Percentiles rank a stretch among this genome's conserved stretches.
Conservation (phyloP, 2,888 invertebrate species). For the Troglohyphantes excavatus region DNA sequence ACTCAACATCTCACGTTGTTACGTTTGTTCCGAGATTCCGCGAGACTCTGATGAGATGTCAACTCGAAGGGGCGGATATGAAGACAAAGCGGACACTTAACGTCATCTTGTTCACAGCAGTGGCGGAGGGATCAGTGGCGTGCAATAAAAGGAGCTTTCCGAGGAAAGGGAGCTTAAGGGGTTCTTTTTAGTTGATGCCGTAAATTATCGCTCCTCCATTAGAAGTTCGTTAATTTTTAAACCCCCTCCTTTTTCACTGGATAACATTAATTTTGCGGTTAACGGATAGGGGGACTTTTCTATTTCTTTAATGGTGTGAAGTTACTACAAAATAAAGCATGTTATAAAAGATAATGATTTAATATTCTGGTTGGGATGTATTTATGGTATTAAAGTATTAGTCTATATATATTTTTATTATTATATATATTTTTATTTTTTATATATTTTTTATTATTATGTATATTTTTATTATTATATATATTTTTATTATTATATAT, state of each 20-base stretch:
- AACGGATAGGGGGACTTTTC: not conserved
- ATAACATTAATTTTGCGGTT: slow-evolving; percentile 6
- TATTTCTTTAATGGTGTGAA: not conserved
- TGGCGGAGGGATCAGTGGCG: slow-evolving; percentile 32
- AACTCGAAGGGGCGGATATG: slow-evolving; percentile 20
- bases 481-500: no score
- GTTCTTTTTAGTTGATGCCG: slow-evolving; percentile 52
- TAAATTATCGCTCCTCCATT: slow-evolving; percentile 69
- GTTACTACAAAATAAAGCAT: no score
- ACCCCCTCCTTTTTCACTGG: not conserved
- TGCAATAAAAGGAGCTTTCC: slow-evolving; percentile 67
- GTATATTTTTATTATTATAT: no score
- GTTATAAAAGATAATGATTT: no score
- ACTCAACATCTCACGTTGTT: not conserved
- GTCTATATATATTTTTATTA: no score
- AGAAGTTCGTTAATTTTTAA: slow-evolving; percentile 74
- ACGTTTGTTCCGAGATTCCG: not conserved
- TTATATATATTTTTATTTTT: no score
- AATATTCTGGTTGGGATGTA: no score
- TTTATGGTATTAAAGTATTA: no score
- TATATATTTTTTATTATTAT: no score
- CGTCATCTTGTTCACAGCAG: slow-evolving; percentile 4
- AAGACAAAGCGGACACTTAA: slow-evolving; percentile 67
- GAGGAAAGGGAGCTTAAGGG: slow-evolving; percentile 36
- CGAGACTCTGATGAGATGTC: slow-evolving; percentile 32